Conservation (phyloP, 1,140 invertebrate species). For the Psix sp. region DNA sequence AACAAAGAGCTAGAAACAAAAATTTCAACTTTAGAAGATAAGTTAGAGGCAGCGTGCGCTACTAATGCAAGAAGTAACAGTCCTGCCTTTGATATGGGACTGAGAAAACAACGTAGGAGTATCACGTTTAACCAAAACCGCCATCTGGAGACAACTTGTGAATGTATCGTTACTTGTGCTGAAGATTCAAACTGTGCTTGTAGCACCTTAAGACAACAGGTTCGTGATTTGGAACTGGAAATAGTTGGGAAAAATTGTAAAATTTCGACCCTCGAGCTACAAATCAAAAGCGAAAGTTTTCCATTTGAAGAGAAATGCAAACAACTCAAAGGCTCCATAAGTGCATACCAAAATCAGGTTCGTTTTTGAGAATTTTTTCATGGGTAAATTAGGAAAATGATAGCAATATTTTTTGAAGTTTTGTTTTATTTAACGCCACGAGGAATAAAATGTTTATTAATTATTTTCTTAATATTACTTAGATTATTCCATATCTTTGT, state of each 20-base stretch:
- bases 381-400: too few species aligned
- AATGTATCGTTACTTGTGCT: constrained; percentile 22
- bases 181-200: constrained; percentile 32
- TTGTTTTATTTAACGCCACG: not conserved
- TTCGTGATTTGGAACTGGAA: constrained; percentile 64
- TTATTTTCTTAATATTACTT: too few species aligned
- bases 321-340: constrained; percentile 61
- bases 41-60: constrained; percentile 45
- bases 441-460: too few species aligned
- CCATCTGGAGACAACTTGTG: constrained; percentile 50
- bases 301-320: constrained; percentile 67
- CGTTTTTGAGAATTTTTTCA: constrained; percentile 3
- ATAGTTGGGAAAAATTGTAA: constrained; percentile 65
- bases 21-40: constrained; percentile 53
- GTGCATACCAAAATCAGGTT: constrained; percentile 60
- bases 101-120: constrained; percentile 60
- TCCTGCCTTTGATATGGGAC: constrained; percentile 51
- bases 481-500: too few species aligned
- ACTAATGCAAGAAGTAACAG: constrained; percentile 59
- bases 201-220: constrained; percentile 55
- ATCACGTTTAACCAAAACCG: constrained; percentile 66
- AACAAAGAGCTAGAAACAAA: constrained; percentile 49
- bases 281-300: constrained; percentile 66
- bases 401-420: too few species aligned
- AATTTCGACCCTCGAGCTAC: constrained; percentile 66